Conservation (phyloP, 2,888 invertebrate genomes). For the Chloroclystis v-ata region DNA sequence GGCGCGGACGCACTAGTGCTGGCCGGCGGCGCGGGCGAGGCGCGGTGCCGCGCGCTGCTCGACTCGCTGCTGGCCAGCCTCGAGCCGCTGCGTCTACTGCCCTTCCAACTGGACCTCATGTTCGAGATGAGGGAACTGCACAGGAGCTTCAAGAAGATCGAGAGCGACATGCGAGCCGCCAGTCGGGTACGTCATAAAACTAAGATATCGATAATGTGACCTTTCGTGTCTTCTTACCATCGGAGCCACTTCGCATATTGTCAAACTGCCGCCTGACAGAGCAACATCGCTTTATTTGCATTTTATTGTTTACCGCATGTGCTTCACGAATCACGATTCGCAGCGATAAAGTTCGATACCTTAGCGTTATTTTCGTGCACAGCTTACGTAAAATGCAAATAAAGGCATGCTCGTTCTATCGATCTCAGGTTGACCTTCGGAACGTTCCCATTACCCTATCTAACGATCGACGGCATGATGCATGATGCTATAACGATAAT, state of each 20-base stretch:
- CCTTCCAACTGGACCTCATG: constrained; percentile 89
- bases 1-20: constrained; percentile 85
- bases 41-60: constrained; percentile 79
- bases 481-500: constrained; percentile 64
- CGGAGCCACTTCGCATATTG: constrained; percentile 47
- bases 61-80: constrained; percentile 87
- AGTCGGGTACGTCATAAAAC: constrained; percentile 58
- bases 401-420: constrained; percentile 51
- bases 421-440: constrained; percentile 44
- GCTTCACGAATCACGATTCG: constrained; percentile 64
- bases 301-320: constrained; percentile 76
- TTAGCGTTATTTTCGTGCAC: constrained; percentile 63
- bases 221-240: constrained; percentile 44
- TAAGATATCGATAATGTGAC: constrained; percentile 37
- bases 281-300: constrained; percentile 75
- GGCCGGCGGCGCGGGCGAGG: constrained; percentile 76
- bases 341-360: constrained; percentile 52
- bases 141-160: constrained; percentile 84
- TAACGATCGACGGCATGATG: constrained; percentile 63
- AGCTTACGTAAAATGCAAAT: constrained; percentile 78
- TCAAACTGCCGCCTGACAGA: constrained; percentile 47
- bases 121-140: constrained; percentile 88
- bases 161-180: constrained; percentile 73
- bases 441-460: constrained; percentile 40
- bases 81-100: constrained; percentile 87